Evolutionary conservation across 2,113 vertebrate species (phyloP), one percentile per base, ranked within the genome.

Genomic region (Gopherus evgoodei): DNA sequence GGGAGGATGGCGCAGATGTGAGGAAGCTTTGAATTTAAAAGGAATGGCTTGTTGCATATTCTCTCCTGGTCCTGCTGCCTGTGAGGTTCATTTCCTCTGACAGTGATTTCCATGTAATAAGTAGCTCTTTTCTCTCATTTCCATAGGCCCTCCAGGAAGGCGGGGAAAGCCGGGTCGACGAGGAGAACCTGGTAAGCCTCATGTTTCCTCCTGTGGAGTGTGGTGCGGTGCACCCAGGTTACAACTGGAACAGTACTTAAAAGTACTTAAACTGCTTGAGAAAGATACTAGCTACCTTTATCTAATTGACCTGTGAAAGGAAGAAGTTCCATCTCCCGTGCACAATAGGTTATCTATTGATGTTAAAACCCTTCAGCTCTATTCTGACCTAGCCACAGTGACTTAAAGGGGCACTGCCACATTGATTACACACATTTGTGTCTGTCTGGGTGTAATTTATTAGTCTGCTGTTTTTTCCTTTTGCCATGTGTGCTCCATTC

Each of bases 81-180:
- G 53, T 82, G 53, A 29, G 56, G 42, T 42, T 54, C 17, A 35
- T 21, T 88, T 88, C 54, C 56, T 21, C 44, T 84, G 57, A 49
- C 11, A 80, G 31, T 21, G 24, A 56, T 47, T 47, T 84, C 87
- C 93, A 25, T 57, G 50, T 87, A 69, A 8, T 13, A 65, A 17
- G 38, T 79, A 6, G 38, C 8, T 69, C 86, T 7, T 54, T 91
- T 27, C 94, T 98, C 84, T 98, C 79, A 93, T 94, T 94, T 95
- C 81, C 13, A 72, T 98, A 99, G 99, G 99, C 31, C 99, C 99
- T 96, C 99, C 99, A 0, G 99, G 99, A 97, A 99, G 99, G 93
- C 98, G 99, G 24, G 99, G 99, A 93, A 98, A 99, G 94, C 98
- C 99, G 1, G 99, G 99, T 96, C 98, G 99, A 97, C 98, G 98